Evolutionary conservation across 2,888 invertebrate genomes (phyloP).

Genomic region (Oegoconia quadripuncta): DNA sequence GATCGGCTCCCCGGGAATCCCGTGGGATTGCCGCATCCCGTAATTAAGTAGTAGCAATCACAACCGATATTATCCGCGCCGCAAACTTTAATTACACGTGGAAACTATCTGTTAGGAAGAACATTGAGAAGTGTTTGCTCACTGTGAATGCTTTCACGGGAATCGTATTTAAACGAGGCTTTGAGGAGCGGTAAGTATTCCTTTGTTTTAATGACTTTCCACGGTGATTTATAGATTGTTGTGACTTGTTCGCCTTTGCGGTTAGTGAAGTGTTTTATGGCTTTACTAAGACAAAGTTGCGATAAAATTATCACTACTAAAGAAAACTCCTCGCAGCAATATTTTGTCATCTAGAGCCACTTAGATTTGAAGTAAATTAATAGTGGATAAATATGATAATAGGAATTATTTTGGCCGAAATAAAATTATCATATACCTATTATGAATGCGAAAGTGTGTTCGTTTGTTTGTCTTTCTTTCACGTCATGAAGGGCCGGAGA

Average conservation of each 20-base stretch:
- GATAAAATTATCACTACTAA: too few relatives aligned
- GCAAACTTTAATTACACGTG: conserved; percentile 61
- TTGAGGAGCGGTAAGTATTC: conserved; percentile 29
- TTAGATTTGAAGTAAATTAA: too few relatives aligned
- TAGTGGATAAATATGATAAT: too few relatives aligned
- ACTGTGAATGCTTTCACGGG: conserved; percentile 25
- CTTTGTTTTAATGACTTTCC: conserved; percentile 26
- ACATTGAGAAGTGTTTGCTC: conserved; percentile 29
- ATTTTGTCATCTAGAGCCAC: too few relatives aligned
- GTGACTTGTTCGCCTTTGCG: not conserved
- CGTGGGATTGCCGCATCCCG: conserved; percentile 24
- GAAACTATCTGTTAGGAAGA: conserved; percentile 36
- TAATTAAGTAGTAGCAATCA: conserved; percentile 66
- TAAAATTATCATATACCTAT: too few relatives aligned
- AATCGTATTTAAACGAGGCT: conserved; percentile 23
- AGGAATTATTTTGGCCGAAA: too few relatives aligned
- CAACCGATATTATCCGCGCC: conserved; percentile 51
- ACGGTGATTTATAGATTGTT: conserved; percentile 1
- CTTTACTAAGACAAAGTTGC: too few relatives aligned
- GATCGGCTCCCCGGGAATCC: conserved; percentile 32
- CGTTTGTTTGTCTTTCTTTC: too few relatives aligned
- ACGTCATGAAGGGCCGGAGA: too few relatives aligned
- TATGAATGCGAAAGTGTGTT: too few relatives aligned
- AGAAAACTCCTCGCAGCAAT: too few relatives aligned
- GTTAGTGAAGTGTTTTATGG: too few relatives aligned